Evolutionary conservation across 2,797 vertebrate genomes (phyloP).

Genomic region (Chelidonichthys spinosus): DNA sequence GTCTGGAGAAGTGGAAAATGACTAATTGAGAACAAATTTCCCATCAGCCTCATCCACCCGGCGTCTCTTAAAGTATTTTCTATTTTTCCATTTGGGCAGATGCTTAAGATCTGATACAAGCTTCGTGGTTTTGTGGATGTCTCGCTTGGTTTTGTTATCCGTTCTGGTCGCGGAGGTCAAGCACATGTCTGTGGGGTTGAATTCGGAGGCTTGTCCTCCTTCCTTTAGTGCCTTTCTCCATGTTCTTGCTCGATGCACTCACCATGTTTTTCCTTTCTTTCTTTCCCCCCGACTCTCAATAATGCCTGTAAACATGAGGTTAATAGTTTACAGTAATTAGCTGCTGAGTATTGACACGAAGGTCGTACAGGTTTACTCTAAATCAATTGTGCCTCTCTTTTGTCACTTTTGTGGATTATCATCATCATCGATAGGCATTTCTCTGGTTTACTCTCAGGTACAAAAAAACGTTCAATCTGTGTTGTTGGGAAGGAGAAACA

Average conservation of each 20-base stretch:
- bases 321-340: constrained; percentile 18
- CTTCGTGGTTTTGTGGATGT: constrained; percentile 31
- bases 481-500: constrained; percentile 1
- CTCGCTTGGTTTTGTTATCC: constrained; percentile 32
- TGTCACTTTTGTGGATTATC: neutral
- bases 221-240: neutral
- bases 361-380: neutral
- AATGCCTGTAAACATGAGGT: neutral
- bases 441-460: neutral
- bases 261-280: neutral
- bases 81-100: constrained; percentile 9
- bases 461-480: neutral
- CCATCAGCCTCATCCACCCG: constrained; percentile 39
- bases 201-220: neutral
- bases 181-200: neutral
- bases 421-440: neutral
- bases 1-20: constrained; percentile 52
- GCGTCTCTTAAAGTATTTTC: constrained; percentile 15
- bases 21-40: constrained; percentile 49
- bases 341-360: constrained; percentile 13
- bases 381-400: constrained; percentile 7
- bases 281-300: neutral
- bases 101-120: constrained; percentile 36
- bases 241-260: neutral
- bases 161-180: constrained; percentile 18